phyloP scores from a whole-genome alignment of 1,140 invertebrate genomes.

The Neodiprion pinetum region DNA sequence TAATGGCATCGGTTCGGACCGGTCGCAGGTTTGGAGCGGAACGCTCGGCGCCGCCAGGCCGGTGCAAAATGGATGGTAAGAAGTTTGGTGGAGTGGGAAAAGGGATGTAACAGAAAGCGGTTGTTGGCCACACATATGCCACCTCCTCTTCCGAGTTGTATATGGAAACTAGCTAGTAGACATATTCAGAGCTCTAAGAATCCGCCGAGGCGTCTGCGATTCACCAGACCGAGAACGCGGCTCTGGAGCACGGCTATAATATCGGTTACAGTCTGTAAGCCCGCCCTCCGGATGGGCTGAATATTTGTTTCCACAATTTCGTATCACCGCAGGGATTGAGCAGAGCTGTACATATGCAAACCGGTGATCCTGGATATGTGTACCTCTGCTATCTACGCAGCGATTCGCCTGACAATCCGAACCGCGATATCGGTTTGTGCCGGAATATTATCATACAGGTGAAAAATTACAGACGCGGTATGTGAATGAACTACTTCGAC shows the following conservation, averaged over 20 bases:
- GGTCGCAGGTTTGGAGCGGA: neutral
- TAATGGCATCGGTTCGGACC: neutral
- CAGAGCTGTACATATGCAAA: neutral
- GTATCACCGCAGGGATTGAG: conserved; percentile 1
- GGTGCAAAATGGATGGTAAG: conserved; percentile 3
- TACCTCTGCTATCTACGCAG: too few relatives aligned
- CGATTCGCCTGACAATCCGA: too few relatives aligned
- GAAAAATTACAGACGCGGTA: too few relatives aligned
- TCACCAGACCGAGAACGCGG: neutral
- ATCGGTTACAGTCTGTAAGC: neutral
- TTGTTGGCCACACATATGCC: conserved; percentile 3
- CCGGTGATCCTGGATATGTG: neutral
- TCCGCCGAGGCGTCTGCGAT: neutral
- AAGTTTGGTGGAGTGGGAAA: neutral
- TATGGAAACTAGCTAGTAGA: neutral
- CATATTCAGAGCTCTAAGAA: neutral
- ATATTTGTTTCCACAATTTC: neutral
- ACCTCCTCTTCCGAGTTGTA: neutral
- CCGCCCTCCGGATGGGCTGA: neutral
- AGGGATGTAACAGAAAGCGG: neutral
- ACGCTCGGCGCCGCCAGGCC: neutral
- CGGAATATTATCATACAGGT: too few relatives aligned
- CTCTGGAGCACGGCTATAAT: neutral
- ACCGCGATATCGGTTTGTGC: too few relatives aligned
- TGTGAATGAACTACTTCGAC: too few relatives aligned